These are phyloP conservation scores for Caretta caretta DNA, from an alignment of 2,113 vertebrate species.

Conservation along the genomic window DNA sequence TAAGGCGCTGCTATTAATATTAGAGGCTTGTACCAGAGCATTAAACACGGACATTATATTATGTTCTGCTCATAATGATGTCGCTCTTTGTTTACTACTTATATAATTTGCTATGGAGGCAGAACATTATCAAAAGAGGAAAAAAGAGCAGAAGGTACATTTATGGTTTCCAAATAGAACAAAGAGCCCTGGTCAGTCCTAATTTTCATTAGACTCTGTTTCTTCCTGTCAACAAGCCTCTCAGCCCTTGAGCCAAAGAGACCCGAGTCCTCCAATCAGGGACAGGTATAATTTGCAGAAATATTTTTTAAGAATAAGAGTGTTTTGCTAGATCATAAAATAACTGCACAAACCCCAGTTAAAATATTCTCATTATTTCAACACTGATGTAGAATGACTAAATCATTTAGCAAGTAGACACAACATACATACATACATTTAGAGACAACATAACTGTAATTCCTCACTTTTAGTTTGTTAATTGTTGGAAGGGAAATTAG, in stretches of 20 bases:
- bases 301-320: neutral
- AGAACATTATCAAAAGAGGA: constrained; percentile 53
- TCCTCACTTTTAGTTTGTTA: neutral
- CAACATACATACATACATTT: no score
- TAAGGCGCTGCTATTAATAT: constrained; percentile 23
- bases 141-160: constrained; percentile 45
- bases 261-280: neutral
- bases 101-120: constrained; percentile 37
- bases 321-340: neutral
- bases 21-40: constrained; percentile 42
- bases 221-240: constrained; percentile 1
- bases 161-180: constrained; percentile 44
- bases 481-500: neutral
- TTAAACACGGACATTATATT: constrained; percentile 48
- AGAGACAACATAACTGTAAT: neutral
- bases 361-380: neutral
- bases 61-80: constrained; percentile 46
- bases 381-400: accelerated
- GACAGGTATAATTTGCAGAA: neutral
- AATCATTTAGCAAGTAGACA: neutral
- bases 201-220: constrained; percentile 35
- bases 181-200: neutral
- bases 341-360: neutral
- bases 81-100: constrained; percentile 57
- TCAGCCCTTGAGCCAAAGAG: neutral